phyloP scores from a whole-genome alignment of 2,888 invertebrate genomes.

The Bimastos eiseni region DNA sequence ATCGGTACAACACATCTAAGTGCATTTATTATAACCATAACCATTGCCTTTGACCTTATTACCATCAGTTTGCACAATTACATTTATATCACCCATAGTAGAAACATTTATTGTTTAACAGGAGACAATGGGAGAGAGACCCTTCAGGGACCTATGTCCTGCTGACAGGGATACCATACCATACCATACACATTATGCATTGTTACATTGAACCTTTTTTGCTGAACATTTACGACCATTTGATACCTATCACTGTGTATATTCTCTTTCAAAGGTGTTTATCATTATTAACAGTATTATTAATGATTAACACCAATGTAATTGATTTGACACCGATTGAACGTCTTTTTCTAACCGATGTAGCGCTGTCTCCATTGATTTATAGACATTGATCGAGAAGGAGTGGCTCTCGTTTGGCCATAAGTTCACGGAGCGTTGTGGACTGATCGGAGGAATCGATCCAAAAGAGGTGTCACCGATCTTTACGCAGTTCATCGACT shows the following conservation, averaged over 20 bases:
- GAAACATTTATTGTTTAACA: too few relatives aligned
- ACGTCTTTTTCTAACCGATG: not conserved
- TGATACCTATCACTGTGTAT: not conserved
- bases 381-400: conserved; percentile 87
- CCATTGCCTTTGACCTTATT: too few relatives aligned
- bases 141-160: too few relatives aligned
- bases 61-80: too few relatives aligned
- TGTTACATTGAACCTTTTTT: not conserved
- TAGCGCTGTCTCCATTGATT: conserved; percentile 21
- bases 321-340: not conserved
- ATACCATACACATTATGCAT: too few relatives aligned
- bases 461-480: conserved; percentile 95
- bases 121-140: too few relatives aligned
- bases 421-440: conserved; percentile 73
- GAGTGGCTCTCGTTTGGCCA: conserved; percentile 99
- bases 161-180: too few relatives aligned
- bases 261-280: not conserved
- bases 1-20: not conserved
- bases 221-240: not conserved
- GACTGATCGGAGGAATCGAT: conserved; percentile 77
- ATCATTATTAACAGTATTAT: not conserved
- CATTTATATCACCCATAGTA: too few relatives aligned
- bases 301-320: not conserved
- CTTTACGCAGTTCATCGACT: conserved; percentile 96
- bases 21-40: not conserved